Conservation (phyloP, 2,888 invertebrate species). For the Tolmerus cingulatus region DNA sequence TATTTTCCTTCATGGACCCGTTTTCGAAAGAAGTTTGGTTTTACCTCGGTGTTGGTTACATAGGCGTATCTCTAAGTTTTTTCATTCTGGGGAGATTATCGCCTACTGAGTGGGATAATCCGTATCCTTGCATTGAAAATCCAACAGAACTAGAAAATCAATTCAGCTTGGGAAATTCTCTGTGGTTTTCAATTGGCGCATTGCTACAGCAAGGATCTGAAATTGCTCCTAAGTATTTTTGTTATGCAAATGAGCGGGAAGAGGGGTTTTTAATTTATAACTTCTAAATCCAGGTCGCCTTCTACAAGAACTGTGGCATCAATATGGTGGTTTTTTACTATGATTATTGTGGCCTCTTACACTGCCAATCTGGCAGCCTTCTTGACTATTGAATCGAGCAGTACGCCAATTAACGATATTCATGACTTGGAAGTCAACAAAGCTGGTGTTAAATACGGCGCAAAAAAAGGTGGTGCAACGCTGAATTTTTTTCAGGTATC, state of each 20-base stretch:
- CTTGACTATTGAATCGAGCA: conserved; percentile 79
- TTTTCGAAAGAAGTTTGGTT: conserved; percentile 87
- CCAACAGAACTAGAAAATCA: conserved; percentile 85
- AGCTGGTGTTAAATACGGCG: conserved; percentile 84
- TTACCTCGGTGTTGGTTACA: conserved; percentile 80
- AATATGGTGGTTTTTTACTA: conserved; percentile 89
- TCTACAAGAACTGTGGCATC: conserved; percentile 87
- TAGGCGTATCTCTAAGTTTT: conserved; percentile 79
- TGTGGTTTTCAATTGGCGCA: conserved; percentile 91
- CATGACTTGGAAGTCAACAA: conserved; percentile 81
- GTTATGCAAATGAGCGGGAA: conserved; percentile 53
- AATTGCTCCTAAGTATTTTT: conserved; percentile 79
- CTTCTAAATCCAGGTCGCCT: conserved; percentile 70
- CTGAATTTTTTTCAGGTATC: conserved; percentile 85
- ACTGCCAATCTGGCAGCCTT: conserved; percentile 92
- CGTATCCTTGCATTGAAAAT: conserved; percentile 84
- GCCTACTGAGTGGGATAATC: conserved; percentile 89
- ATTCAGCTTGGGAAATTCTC: conserved; percentile 80
- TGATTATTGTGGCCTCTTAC: conserved; percentile 81
- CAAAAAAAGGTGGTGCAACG: conserved; percentile 84
- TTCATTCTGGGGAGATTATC: conserved; percentile 82
- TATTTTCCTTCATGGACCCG: conserved; percentile 92
- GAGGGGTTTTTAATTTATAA: background rate
- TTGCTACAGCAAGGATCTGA: conserved; percentile 88
- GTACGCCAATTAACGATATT: conserved; percentile 77